A percentile compares a stretch with the other conserved stretches of the same genome.
Evolutionary conservation across 2,888 invertebrate species (phyloP).

Genomic region (Ornithoptera priamus): DNA sequence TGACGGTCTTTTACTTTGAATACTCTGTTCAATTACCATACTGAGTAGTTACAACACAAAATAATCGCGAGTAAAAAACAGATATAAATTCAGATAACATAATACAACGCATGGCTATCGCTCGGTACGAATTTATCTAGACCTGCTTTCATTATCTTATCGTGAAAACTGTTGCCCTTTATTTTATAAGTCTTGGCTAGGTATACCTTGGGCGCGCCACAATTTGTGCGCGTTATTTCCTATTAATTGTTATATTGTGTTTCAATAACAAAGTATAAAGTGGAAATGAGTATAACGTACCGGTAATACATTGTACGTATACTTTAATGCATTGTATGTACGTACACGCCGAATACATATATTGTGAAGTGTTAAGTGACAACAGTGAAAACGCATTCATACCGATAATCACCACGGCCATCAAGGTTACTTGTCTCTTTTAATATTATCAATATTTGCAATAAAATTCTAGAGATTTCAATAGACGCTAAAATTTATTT

Average conservation of each 20-base stretch:
- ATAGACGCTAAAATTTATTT: neutral
- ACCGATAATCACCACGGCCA: neutral
- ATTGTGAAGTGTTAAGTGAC: slow-evolving; percentile 26
- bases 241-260: slow-evolving; percentile 30
- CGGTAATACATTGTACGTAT: neutral
- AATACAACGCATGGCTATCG: slow-evolving; percentile 53
- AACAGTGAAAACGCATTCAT: slow-evolving; percentile 9
- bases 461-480: neutral
- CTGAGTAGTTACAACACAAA: slow-evolving; percentile 41
- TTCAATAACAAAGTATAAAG: slow-evolving; percentile 24
- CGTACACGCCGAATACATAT: neutral
- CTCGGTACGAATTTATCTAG: slow-evolving; percentile 75
- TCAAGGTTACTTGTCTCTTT: slow-evolving; percentile 20
- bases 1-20: neutral
- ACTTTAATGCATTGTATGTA: neutral
- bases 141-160: slow-evolving; percentile 79
- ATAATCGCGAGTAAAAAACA: slow-evolving; percentile 67
- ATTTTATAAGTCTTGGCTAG: slow-evolving; percentile 59
- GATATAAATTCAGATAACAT: slow-evolving; percentile 52
- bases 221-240: slow-evolving; percentile 35
- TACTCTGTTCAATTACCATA: slow-evolving; percentile 2
- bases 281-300: slow-evolving; percentile 9
- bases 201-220: slow-evolving; percentile 54
- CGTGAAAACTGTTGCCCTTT: slow-evolving; percentile 61
- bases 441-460: neutral